A percentile compares a stretch with the other conserved stretches of the same genome.
Conservation (phyloP, 2,797 vertebrate genomes). For the Epinephelus coioides region DNA sequence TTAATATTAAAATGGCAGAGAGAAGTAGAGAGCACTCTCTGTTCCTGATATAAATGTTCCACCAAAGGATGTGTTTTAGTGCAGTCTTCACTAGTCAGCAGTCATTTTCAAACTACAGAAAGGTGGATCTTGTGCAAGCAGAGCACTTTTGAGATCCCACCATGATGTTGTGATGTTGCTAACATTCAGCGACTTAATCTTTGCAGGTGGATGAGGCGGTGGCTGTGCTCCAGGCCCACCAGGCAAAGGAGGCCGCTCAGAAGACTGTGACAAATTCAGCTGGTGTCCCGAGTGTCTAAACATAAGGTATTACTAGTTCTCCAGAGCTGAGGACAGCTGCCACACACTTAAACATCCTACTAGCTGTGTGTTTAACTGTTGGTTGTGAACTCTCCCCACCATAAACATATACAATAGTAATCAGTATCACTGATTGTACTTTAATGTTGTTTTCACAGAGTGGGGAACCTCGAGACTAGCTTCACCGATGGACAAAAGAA, state of each 20-base stretch:
- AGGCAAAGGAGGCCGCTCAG: constrained; percentile 96
- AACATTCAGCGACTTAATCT: neutral
- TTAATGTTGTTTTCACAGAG: constrained; percentile 79
- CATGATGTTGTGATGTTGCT: neutral
- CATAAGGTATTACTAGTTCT: constrained; percentile 60
- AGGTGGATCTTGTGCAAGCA: neutral
- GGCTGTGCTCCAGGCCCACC: constrained; percentile 98
- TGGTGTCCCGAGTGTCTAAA: constrained; percentile 91
- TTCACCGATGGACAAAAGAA: constrained; percentile 90
- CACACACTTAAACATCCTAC: neutral
- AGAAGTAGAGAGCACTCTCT: neutral
- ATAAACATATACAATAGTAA: neutral
- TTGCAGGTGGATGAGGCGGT: constrained; percentile 97
- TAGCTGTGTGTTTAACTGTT: neutral
- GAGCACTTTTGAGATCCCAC: neutral
- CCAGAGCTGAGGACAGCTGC: neutral
- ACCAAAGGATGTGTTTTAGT: neutral
- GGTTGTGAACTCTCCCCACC: neutral
- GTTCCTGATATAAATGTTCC: constrained; percentile 6
- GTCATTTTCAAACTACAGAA: neutral
- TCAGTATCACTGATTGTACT: neutral
- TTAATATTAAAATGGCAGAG: neutral
- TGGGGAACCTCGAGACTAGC: constrained; percentile 86
- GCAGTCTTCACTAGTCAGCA: neutral
- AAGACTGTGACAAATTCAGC: constrained; percentile 92